Percentiles rank a stretch among this genome's conserved stretches.
These are phyloP conservation scores for Lasioglossum vierecki DNA, from an alignment of 2,888 invertebrate species.

Conservation along the genomic window DNA sequence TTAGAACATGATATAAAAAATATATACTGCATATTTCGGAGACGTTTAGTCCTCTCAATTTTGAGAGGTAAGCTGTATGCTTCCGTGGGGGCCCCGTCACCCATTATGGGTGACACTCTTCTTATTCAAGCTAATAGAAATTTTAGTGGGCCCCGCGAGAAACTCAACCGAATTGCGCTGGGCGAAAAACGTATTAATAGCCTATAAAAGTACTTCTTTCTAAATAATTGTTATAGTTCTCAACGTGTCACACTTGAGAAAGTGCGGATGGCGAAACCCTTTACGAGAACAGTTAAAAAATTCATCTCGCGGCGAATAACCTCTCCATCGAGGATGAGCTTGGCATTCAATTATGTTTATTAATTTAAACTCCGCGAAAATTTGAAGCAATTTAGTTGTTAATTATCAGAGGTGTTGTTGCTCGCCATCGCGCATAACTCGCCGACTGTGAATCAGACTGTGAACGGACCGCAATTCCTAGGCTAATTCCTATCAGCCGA, in stretches of 20 bases:
- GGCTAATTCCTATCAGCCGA: constrained; percentile 8
- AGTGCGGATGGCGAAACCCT: background rate
- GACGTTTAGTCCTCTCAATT: no score
- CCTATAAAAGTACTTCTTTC: background rate
- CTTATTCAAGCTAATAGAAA: no score
- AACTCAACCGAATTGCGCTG: no score
- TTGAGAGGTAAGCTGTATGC: no score
- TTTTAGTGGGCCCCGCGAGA: no score
- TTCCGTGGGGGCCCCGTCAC: no score
- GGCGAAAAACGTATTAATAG: no score
- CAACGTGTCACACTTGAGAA: background rate
- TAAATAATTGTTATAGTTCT: background rate
- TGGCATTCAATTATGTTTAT: background rate
- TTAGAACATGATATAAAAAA: no score
- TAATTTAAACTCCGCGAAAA: background rate
- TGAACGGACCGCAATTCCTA: constrained; percentile 40
- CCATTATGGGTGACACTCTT: no score
- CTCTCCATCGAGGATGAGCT: no score
- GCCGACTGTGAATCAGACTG: constrained; percentile 56
- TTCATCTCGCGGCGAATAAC: background rate
- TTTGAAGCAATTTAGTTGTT: constrained; percentile 15
- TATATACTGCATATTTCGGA: no score
- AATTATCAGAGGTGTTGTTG: constrained; percentile 26
- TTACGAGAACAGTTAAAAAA: background rate
- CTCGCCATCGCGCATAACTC: background rate